Base-by-base conservation (phyloP, 2,888 invertebrate genomes). In the Eulithis testata region DNA sequence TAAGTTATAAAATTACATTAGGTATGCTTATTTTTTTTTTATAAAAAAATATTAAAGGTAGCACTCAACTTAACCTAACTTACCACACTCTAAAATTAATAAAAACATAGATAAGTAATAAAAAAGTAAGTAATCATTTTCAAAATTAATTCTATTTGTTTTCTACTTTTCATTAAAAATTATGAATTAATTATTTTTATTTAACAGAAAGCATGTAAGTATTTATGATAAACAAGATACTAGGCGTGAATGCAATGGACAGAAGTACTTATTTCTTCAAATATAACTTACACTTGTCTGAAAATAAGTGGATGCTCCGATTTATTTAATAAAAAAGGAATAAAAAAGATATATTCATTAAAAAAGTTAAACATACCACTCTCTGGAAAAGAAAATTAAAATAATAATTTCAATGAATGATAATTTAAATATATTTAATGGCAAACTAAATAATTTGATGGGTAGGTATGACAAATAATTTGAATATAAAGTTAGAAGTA, bases 281-380 rank as follows among this genome's bases (percentile, higher is more conserved):
- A 40, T 45, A 9, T 14, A 7, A 12, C 59, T 59, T 44, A 59
- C 59, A 9, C 59, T 59, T 31, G 51, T 59, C 59, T 59, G 59
- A 31, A 59, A 59, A 7, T n/a, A n/a, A 44, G 27, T 3, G 21
- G 21, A 21, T 31, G 31, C 31, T 31, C 31, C 2, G 1, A 31
- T 31, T 6, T 31, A n/a, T 31, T 31, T 31, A 6, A 31, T 31
- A 31, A 31, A 31, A 31, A 31, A 31, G 0, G 3, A 31, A 31
- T 40, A 8, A 5, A 40, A 40, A 5, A 11, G 40, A 37, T 7
- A 37, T 37, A 37, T 37, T 37, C 21, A 21, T 21, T 21, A 21
- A 31, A 31, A 31, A 31, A 4, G 6, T 31, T 50, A 27, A 27
- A 50, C 57, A 36, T 57, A 57, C 61, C 21, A 61, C 31, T 50